Percentiles rank a stretch among this genome's conserved stretches.
Conservation (phyloP, 92 coral and sea anemone species). For the Palythoa grandiflora region DNA sequence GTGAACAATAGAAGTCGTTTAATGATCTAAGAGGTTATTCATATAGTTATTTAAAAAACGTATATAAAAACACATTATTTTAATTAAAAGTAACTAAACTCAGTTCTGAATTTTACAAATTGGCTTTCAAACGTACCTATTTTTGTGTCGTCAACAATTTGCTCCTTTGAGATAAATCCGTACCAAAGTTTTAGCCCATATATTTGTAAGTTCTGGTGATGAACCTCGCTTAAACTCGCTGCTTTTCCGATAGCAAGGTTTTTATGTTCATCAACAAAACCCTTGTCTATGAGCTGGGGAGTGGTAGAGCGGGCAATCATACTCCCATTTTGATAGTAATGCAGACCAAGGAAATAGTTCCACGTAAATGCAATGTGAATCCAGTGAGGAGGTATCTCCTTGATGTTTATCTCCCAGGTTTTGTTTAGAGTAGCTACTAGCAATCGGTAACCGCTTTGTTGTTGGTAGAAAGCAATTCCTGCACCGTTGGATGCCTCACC, state of each 20-base stretch:
- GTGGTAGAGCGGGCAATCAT: background rate
- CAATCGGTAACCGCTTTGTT: conserved; percentile 9
- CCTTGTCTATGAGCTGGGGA: background rate
- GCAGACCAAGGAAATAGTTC: conserved; percentile 18
- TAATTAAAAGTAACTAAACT: background rate
- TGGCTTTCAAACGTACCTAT: background rate
- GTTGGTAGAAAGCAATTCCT: conserved; percentile 5
- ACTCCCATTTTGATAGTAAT: conserved; percentile 12
- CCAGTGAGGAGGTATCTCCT: conserved; percentile 9
- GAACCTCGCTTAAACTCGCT: background rate
- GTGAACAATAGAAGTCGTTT: no score
- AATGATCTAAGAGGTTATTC: no score
- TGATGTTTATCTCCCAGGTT: conserved; percentile 22
- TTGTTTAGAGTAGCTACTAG: background rate
- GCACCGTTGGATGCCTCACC: background rate
- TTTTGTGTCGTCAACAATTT: conserved; percentile 4
- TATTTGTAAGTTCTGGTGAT: conserved; percentile 15
- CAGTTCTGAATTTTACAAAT: background rate
- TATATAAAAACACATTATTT: background rate
- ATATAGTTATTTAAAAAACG: background rate
- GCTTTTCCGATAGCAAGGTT: conserved; percentile 28
- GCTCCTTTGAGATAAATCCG: conserved; percentile 5
- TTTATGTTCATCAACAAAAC: background rate
- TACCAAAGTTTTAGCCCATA: conserved; percentile 39
- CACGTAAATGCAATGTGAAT: conserved; percentile 35